A percentile compares a stretch with the other conserved stretches of the same genome.
Conservation (phyloP, 2,113 vertebrate species). For the Grus americana region DNA sequence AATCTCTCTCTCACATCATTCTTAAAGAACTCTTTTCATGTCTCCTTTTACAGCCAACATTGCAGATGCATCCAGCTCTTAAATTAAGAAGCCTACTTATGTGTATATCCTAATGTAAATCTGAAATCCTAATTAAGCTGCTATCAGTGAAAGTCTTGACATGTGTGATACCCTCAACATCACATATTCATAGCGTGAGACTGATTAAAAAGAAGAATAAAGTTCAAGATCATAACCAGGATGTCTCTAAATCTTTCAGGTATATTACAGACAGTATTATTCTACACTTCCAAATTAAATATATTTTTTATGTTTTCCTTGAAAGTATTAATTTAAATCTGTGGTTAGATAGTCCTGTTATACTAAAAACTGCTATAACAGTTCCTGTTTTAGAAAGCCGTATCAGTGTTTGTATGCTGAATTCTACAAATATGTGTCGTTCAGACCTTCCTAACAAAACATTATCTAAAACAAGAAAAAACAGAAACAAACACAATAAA, state of each 20-base stretch:
- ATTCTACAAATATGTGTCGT: neutral
- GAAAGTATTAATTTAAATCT: neutral
- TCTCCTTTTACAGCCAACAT: neutral
- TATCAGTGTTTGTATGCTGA: neutral
- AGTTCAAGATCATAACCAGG: neutral
- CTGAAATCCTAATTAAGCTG: conserved; percentile 10
- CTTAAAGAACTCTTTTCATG: neutral
- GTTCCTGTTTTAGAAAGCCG: neutral
- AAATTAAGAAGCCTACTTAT: neutral
- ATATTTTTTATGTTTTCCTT: neutral
- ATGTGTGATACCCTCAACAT: neutral
- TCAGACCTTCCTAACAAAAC: neutral
- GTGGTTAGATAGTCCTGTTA: neutral
- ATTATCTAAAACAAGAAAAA: neutral
- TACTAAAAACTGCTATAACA: neutral
- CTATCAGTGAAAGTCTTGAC: neutral
- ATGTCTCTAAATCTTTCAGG: neutral
- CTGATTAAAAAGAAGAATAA: neutral
- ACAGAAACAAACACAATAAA: neutral
- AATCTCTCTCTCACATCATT: neutral
- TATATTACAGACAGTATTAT: neutral
- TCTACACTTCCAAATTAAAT: neutral
- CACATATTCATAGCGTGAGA: neutral
- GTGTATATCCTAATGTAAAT: neutral
- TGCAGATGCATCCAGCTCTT: neutral